Evolutionary conservation across 2,113 vertebrate species (phyloP), one percentile per base, ranked within the genome.

Genomic region (Hyla sarda): DNA sequence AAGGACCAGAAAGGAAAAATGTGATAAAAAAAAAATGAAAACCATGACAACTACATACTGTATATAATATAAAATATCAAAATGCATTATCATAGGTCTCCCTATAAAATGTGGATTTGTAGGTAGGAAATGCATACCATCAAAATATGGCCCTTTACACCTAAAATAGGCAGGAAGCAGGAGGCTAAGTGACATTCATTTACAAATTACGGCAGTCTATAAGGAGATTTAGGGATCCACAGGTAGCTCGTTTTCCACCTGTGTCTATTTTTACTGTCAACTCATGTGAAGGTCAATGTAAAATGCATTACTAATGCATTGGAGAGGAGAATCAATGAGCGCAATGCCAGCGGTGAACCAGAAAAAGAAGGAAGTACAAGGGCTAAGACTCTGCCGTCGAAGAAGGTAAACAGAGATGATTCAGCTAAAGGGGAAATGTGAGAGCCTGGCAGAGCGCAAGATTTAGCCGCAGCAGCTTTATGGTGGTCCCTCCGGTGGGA

Each of bases 221-320:
- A 80, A 62, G 32, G n/a, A 82, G 67, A 82, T 74, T 62, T 73
- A 87, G 69, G 85, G 62, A 58, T 82, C 78, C 67, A 45, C 19
- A 32, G 67, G 37, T 45, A 87, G 52, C 67, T 82, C 25, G 65
- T 80, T 79, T 80, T 79, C 67, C 78, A 86, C 84, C 84, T 80
- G 84, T 82, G 77, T 87, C 85, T 74, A 87, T 67, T 87, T 62
- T 87, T 50, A 62, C 78, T 81, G 77, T 82, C 85, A 82, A 34
- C 34, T 62, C 52, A 62, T 87, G 77, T 74, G 85, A 81, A 87
- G 85, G 77, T 87, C 85, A 87, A 87, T 87, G 85, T 82, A 87
- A 87, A 82, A 87, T 62, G 85, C 67, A 87, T 87, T 87, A 87
- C 77, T 82, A 87, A 87, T 87, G 85, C 69, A 87, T 82, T 87